Evolutionary conservation across 2,113 vertebrate species (phyloP), one percentile per base, ranked within the genome.

Genomic region (Eonycteris spelaea): DNA sequence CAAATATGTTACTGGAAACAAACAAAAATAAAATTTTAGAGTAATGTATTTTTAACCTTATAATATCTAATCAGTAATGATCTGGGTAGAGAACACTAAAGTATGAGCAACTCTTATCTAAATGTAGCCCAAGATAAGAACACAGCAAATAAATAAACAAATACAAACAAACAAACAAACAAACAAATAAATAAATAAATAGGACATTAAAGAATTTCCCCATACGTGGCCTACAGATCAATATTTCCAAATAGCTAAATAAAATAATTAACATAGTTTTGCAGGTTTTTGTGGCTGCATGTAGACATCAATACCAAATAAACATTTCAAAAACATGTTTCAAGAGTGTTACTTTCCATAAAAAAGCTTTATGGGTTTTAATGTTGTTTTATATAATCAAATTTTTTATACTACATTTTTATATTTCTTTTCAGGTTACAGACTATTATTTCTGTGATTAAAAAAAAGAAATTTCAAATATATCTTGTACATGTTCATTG

Each of bases 391-490:
- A 74, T 63, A 45, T 48, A 7, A 79, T 90, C 61, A 45, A 2
- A 38, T 53, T 86, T 88, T 24, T 24, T 78, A 77, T 28, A 63
- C 28, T 45, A 63, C 33, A 35, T 59, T 84, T 75, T 95, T 83
- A 68, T 6, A 57, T 77, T 90, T 87, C 19, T 61, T 85, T 90
- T 28, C 3, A 94, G 19, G 48, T 95, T 84, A 48, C 33, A 86
- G 24, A 86, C 84, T 89, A 33, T 65, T 92, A 83, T 87, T 95
- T 86, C 74, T 94, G 91, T 93, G 6, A 51, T 78, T 9, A 45
- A 89, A 78, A 65, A 71, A 73, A 68, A 67, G 21, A 43, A 74
- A 48, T 82, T 40, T 55, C 43, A 71, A 90, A 89, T 83, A 73
- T 57, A 53, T 80, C n/a, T 48, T 82, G 24, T 94, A 92, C 87